These are phyloP conservation scores for Machimus rusticus DNA, from an alignment of 2,888 invertebrate genomes.

Conservation along the genomic window DNA sequence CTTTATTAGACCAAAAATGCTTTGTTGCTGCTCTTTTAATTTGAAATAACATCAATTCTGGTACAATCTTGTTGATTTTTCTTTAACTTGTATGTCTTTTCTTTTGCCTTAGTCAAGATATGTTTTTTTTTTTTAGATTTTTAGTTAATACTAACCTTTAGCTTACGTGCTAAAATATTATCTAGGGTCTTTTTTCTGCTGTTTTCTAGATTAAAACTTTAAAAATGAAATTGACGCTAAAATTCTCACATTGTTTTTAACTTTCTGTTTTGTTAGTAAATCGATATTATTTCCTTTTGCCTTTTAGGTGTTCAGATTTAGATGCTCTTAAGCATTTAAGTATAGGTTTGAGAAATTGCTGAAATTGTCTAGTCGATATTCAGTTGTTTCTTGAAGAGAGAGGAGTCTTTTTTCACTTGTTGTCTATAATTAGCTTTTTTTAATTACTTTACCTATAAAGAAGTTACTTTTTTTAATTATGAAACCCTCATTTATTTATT, in stretches of 20 bases:
- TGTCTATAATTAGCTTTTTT: background rate
- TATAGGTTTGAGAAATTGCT: slow-evolving; percentile 3
- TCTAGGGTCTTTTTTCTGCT: slow-evolving; percentile 2
- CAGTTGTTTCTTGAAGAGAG: background rate
- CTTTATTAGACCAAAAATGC: background rate
- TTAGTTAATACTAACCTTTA: background rate
- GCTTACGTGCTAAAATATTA: background rate
- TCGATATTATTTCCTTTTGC: background rate
- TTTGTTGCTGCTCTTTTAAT: background rate
- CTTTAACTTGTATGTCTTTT: background rate
- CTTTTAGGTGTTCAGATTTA: background rate
- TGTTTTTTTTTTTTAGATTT: background rate
- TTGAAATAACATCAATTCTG: slow-evolving; percentile 25
- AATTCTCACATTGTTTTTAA: background rate
- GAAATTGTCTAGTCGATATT: background rate
- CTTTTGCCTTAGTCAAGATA: background rate
- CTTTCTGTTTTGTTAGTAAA: background rate
- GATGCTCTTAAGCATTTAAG: background rate
- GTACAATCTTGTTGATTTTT: background rate
- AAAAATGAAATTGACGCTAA: slow-evolving; percentile 25
- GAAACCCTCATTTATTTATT: slow-evolving; percentile 37
- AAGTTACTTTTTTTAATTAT: slow-evolving; percentile 31
- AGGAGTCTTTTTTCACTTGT: slow-evolving; percentile 1
- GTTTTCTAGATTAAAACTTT: background rate
- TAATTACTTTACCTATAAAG: slow-evolving; percentile 16